These are phyloP conservation scores for Acyrthosiphon pisum DNA, from an alignment of 1,140 invertebrate genomes.

Conservation along the genomic window DNA sequence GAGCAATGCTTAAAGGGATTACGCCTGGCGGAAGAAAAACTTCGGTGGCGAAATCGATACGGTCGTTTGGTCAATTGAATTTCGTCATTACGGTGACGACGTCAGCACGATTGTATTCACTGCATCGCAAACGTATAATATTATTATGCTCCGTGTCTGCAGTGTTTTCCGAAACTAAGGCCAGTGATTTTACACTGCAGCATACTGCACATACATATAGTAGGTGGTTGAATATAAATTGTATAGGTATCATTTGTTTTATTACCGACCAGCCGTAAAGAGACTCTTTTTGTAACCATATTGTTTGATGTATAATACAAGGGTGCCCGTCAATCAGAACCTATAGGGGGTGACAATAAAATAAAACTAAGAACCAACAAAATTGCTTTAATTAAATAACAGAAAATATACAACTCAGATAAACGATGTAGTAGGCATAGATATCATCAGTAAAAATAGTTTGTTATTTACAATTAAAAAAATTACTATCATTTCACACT, in stretches of 20 bases:
- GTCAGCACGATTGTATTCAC: neutral
- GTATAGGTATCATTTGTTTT: neutral
- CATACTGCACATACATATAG: no score
- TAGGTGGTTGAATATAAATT: neutral
- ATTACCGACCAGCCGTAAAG: neutral
- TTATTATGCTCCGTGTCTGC: no score
- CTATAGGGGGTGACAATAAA: no score
- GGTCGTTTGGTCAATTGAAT: conserved; percentile 27
- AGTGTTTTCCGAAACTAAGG: neutral
- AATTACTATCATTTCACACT: no score
- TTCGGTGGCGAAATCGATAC: conserved; percentile 36
- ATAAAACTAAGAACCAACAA: no score
- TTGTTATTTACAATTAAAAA: no score
- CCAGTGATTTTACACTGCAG: neutral
- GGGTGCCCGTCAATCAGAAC: no score
- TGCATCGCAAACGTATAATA: neutral
- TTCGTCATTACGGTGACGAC: neutral
- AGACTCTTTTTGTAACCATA: neutral
- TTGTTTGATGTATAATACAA: no score
- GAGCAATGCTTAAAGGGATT: conserved; percentile 34
- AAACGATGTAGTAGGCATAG: no score
- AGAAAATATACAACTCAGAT: no score
- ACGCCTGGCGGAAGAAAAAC: conserved; percentile 4
- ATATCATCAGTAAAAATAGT: no score
- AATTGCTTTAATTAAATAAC: no score